Base-by-base conservation (phyloP, 2,113 vertebrate species). In the Geococcyx californianus region DNA sequence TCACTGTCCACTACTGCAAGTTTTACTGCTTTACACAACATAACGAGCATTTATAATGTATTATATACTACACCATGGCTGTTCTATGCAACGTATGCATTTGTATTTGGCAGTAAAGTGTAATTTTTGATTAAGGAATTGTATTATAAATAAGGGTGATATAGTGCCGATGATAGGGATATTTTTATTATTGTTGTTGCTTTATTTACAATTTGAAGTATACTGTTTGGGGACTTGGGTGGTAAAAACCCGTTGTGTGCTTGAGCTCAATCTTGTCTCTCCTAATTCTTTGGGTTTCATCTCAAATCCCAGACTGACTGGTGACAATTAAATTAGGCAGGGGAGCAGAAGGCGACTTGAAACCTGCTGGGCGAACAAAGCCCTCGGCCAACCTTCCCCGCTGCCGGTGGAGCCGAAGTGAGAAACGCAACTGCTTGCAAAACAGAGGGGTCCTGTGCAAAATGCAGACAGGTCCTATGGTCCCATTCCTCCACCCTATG, bases 261-360 rank as follows among this genome's bases (percentile, higher is more conserved):
- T 60, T 64, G 47, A 52, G 56, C 29, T 81, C 26, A 16, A 28
- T 58, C 51, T 73, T 33, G 34, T 24, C 4, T n/a, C 16, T 36
- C 67, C 44, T 16, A 16, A 36, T 80, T 93, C 78, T 18, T 45
- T 12, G 59, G 62, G 34, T 90, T 80, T 94, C 56, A 34, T 49
- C 92, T 76, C 80, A 26, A 88, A 84, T 54, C 82, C 78, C 96
- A 94, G 79, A 93, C 91, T 66, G 67, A 33, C 1, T 3, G 51
- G 89, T 96, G 96, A 93, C 90, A 95, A 96, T 96, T 94, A 69
- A 96, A 95, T 96, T 95, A 96, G 81, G 52, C 55, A 5, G 81
- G 64, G 59, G 38, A 87, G 73, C 56, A 93, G 95, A 81, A 90
- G 66, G 72, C 18, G 59, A 17, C 47, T 96, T 77, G 55, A 84